Conservation (phyloP, 2,797 vertebrate species). For the Falco novaeseelandiae region DNA sequence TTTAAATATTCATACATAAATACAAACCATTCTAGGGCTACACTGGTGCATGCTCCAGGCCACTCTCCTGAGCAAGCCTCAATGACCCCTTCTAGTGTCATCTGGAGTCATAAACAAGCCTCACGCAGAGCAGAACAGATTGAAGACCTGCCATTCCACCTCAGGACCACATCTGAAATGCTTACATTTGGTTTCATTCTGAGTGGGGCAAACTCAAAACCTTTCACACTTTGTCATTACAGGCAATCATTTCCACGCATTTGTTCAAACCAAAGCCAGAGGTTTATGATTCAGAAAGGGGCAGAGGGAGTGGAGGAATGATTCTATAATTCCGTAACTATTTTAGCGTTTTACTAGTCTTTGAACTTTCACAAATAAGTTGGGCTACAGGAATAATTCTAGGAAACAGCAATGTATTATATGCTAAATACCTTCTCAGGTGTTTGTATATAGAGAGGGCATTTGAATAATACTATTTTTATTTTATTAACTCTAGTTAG, state of each 20-base stretch:
- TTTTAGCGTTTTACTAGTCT: not conserved
- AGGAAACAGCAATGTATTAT: not conserved
- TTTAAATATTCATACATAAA: not conserved
- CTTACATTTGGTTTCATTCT: not conserved
- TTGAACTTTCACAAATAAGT: not conserved
- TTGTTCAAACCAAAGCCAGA: not conserved
- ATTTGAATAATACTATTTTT: not conserved
- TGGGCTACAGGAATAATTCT: not conserved
- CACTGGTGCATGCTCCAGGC: not conserved
- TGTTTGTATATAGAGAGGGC: not conserved
- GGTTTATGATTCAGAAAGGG: not conserved
- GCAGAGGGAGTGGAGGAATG: not conserved
- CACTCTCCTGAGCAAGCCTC: not conserved
- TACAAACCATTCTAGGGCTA: not conserved
- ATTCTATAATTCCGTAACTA: not conserved
- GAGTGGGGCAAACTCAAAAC: not conserved
- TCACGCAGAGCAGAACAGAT: not conserved
- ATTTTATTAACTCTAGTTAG: not conserved
- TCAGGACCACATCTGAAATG: not conserved
- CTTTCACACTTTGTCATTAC: not conserved
- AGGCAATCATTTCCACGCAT: not conserved
- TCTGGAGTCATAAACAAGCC: not conserved
- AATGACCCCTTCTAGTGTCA: not conserved
- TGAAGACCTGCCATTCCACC: not conserved
- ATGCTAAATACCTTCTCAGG: not conserved